Conservation (phyloP, 2,888 invertebrate species). For the Drosophila mulleri region DNA sequence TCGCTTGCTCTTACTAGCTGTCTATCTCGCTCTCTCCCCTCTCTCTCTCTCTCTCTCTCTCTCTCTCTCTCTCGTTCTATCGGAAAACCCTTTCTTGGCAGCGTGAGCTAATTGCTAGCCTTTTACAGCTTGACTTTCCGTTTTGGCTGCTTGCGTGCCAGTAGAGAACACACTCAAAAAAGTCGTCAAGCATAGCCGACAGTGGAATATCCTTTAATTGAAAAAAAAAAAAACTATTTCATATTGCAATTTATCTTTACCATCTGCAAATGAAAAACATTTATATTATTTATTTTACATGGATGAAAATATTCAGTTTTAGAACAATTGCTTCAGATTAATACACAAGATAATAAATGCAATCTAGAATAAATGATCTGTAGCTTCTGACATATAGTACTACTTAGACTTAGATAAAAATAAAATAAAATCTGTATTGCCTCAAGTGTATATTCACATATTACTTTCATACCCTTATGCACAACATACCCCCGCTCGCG, state of each 20-base stretch:
- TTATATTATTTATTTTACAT: too few relatives aligned
- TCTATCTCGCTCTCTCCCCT: too few relatives aligned
- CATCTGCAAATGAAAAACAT: too few relatives aligned
- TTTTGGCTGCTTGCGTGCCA: conserved; percentile 43
- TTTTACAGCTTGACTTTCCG: conserved; percentile 55
- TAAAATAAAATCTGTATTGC: neutral
- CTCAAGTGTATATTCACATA: neutral
- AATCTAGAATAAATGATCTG: too few relatives aligned
- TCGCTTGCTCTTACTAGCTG: neutral
- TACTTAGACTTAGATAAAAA: neutral
- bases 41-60: neutral
- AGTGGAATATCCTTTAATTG: neutral
- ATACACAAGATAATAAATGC: neutral
- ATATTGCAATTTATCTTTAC: too few relatives aligned
- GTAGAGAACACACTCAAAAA: neutral
- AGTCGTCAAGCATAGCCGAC: neutral
- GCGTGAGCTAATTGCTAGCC: conserved; percentile 55
- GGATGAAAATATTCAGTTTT: too few relatives aligned
- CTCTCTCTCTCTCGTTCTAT: too few relatives aligned
- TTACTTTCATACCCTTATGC: too few relatives aligned
- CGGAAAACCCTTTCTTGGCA: conserved; percentile 23
- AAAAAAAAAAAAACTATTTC: too few relatives aligned
- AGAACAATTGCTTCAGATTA: neutral
- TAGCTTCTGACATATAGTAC: neutral
- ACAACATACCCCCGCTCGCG: neutral